phyloP scores from a whole-genome alignment of 1,140 invertebrate species.

The Brachionus asplanchnoidis region DNA sequence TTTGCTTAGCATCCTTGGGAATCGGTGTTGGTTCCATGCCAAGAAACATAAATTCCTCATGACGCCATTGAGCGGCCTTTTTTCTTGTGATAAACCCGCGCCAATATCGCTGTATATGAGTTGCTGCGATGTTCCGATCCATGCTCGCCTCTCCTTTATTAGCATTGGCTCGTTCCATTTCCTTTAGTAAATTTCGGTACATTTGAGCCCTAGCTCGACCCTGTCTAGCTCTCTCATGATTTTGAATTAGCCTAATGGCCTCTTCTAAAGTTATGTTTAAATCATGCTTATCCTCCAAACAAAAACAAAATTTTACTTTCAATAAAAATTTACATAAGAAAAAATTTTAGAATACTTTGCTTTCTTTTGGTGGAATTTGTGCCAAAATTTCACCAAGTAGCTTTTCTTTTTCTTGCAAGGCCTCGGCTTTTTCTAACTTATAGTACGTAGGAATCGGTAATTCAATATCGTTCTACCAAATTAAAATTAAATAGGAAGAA shows the following conservation, averaged over 20 bases:
- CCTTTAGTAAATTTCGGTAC: constrained; percentile 71
- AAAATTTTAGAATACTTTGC: constrained; percentile 45
- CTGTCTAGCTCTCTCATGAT: constrained; percentile 81
- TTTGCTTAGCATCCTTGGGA: constrained; percentile 47
- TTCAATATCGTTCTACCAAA: constrained; percentile 56
- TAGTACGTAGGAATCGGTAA: constrained; percentile 60
- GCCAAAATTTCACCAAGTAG: constrained; percentile 55
- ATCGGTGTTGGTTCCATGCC: constrained; percentile 59
- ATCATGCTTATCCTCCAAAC: constrained; percentile 51
- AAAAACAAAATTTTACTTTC: neutral
- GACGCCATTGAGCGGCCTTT: constrained; percentile 52
- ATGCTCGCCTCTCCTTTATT: constrained; percentile 50
- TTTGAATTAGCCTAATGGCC: constrained; percentile 77
- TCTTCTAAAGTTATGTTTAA: constrained; percentile 69
- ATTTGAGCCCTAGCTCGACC: constrained; percentile 64
- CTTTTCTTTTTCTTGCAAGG: constrained; percentile 55
- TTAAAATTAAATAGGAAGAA: neutral
- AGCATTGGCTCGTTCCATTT: constrained; percentile 50
- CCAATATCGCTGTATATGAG: constrained; percentile 53
- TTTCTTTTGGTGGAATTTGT: constrained; percentile 52
- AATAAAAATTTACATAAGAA: neutral
- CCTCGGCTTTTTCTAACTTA: constrained; percentile 52
- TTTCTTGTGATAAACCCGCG: constrained; percentile 54
- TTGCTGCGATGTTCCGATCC: constrained; percentile 53
- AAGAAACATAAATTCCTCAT: constrained; percentile 77